These are phyloP conservation scores for Tiliacea aurago DNA, from an alignment of 2,888 invertebrate species.

Conservation along the genomic window DNA sequence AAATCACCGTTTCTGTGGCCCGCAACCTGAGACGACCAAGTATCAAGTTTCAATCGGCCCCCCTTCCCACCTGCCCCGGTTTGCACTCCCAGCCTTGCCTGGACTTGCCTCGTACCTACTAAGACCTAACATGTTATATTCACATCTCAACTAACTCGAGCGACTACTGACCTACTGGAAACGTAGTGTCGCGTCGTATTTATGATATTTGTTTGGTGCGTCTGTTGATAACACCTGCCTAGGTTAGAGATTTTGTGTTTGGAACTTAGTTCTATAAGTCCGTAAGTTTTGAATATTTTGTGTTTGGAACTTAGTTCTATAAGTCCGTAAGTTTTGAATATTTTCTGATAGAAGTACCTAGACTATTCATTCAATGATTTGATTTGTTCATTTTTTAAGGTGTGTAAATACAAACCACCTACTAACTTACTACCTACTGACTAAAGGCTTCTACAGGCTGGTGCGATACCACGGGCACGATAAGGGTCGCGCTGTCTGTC, in stretches of 20 bases:
- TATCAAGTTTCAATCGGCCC: slow-evolving; percentile 44
- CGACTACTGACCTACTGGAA: slow-evolving; percentile 7
- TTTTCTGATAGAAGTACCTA: background rate
- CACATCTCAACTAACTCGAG: slow-evolving; percentile 4
- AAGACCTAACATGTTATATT: slow-evolving; percentile 22
- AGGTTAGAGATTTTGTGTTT: background rate
- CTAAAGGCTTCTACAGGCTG: too few relatives aligned
- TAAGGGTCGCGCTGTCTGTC: too few relatives aligned
- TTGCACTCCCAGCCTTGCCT: slow-evolving; percentile 12
- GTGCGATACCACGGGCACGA: too few relatives aligned
- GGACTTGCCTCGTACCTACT: slow-evolving; percentile 10
- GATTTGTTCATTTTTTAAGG: background rate
- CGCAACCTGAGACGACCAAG: slow-evolving; percentile 24
- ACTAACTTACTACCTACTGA: background rate
- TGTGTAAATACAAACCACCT: background rate
- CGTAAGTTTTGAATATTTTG: background rate
- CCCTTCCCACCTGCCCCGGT: background rate
- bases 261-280: background rate
- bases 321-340: background rate
- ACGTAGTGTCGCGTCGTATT: background rate
- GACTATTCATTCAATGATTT: too few relatives aligned
- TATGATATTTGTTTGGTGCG: background rate
- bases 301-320: background rate
- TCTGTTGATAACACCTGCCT: background rate
- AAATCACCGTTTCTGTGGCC: slow-evolving; percentile 27